Evolutionary conservation across 2,797 vertebrate genomes (phyloP), one percentile per base, ranked within the genome.

Genomic region (Agapornis canus): DNA sequence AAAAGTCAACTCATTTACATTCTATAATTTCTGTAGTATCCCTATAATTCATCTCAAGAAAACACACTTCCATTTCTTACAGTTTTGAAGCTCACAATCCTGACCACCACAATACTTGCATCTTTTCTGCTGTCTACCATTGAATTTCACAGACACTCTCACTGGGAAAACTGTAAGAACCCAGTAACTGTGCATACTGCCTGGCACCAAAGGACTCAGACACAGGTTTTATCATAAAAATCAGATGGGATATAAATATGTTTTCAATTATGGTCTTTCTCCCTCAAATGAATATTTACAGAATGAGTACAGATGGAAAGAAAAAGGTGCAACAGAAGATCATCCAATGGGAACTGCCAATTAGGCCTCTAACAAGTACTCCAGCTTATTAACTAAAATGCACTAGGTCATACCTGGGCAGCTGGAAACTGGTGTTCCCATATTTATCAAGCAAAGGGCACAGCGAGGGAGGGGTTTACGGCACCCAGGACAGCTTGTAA

Each of bases 371-470:
- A 76, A 42, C 9, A 29, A 75, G 19, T 51, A 43, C 25, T 59
- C 22, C 1, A 64, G 25, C 26, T 80, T 31, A 85, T 3, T 48
- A 71, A 59, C 27, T 66, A 56, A 78, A 88, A 35, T 56, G 27
- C 35, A 49, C 23, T 39, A 45, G 51, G 23, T 76, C 97, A 76
- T 98, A 99, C 98, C 98, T 96, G 98, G 98, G 95, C 99, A 99
- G 92, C 98, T 99, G 85, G 99, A 99, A 78, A 99, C 99, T 5
- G 99, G 99, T 18, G 99, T 99, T 94, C 99, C 99, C 99, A 99
- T 99, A 95, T 99, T 99, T 98, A 99, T 99, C 92, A 99, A 98
- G 96, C 99, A 99, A 77, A 99, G 99, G 9, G 99, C 99, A 79
- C 99, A 99, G 66, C 99, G 99, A 31, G 99, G 99, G 79, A 99